Evolutionary conservation across 2,797 vertebrate species (phyloP).

Genomic region (Poecilia picta): DNA sequence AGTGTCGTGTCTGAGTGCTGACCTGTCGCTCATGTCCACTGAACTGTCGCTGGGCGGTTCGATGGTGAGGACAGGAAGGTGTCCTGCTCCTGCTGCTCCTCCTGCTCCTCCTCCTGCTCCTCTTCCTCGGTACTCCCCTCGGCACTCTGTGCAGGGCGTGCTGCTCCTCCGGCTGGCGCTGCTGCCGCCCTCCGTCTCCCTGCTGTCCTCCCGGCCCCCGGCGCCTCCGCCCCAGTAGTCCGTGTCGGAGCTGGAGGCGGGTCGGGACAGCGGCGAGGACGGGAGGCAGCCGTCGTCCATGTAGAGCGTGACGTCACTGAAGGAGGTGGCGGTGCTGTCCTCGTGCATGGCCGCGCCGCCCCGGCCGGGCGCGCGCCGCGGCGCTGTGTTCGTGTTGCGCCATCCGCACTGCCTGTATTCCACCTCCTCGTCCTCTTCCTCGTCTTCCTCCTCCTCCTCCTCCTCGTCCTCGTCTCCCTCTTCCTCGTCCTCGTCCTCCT

Average conservation of each 20-base stretch:
- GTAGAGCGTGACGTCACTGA: conserved; percentile 93
- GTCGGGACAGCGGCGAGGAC: conserved; percentile 84
- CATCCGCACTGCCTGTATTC: conserved; percentile 78
- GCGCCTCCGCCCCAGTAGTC: conserved; percentile 85
- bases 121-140: conserved; percentile 83
- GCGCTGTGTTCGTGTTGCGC: conserved; percentile 65
- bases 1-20: conserved; percentile 18
- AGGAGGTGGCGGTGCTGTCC: conserved; percentile 91
- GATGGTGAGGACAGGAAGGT: conserved; percentile 91
- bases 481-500: conserved; percentile 79
- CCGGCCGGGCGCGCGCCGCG: conserved; percentile 59
- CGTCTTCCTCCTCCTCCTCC: conserved; percentile 79
- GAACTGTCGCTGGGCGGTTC: conserved; percentile 95
- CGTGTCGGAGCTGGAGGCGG: conserved; percentile 85
- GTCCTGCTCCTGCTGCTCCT: conserved; percentile 65
- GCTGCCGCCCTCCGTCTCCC: conserved; percentile 83
- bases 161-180: conserved; percentile 81
- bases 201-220: conserved; percentile 80
- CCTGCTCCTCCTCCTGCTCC: conserved; percentile 41
- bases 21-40: conserved; percentile 90
- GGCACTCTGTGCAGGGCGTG: conserved; percentile 89
- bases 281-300: conserved; percentile 88
- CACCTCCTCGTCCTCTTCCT: conserved; percentile 77
- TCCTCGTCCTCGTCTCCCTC: conserved; percentile 76
- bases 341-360: conserved; percentile 85